A percentile compares a stretch with the other conserved stretches of the same genome.
Evolutionary conservation across 1,140 invertebrate species (phyloP).

Genomic region (Theocolax elegans): DNA sequence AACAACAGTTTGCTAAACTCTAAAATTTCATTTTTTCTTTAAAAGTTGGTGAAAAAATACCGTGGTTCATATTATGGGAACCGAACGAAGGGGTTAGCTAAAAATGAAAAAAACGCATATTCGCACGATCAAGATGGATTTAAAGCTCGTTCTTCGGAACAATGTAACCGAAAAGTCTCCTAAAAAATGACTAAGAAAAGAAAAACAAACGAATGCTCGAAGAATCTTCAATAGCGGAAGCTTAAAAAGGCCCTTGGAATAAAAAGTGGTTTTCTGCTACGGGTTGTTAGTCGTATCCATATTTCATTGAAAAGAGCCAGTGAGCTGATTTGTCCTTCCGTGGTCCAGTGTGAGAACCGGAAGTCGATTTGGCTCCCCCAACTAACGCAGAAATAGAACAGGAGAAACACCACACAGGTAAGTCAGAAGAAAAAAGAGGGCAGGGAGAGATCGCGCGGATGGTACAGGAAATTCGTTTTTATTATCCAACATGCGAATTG

Average conservation of each 20-base stretch:
- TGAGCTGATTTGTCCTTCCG: constrained; percentile 8
- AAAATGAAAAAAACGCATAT: neutral
- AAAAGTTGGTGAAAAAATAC: no score
- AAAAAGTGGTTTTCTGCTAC: neutral
- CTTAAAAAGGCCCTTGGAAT: neutral
- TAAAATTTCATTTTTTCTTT: no score
- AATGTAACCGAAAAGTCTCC: no score
- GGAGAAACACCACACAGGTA: neutral
- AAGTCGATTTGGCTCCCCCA: constrained; percentile 39
- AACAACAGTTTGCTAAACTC: no score
- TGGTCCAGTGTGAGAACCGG: constrained; percentile 42
- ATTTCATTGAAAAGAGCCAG: constrained; percentile 44
- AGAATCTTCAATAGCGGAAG: neutral
- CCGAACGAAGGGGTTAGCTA: neutral
- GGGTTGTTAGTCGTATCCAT: constrained; percentile 42
- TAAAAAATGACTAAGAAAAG: neutral
- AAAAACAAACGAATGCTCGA: neutral
- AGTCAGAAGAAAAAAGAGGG: neutral
- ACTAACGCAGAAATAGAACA: constrained; percentile 24
- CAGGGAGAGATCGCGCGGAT: constrained; percentile 40
- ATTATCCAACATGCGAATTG: constrained; percentile 48
- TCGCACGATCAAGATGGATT: neutral
- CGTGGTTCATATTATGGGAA: constrained; percentile 1
- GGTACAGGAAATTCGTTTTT: constrained; percentile 55
- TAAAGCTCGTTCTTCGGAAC: neutral